These are phyloP conservation scores for Lethocerus indicus DNA, from an alignment of 1,140 invertebrate species.

Conservation along the genomic window DNA sequence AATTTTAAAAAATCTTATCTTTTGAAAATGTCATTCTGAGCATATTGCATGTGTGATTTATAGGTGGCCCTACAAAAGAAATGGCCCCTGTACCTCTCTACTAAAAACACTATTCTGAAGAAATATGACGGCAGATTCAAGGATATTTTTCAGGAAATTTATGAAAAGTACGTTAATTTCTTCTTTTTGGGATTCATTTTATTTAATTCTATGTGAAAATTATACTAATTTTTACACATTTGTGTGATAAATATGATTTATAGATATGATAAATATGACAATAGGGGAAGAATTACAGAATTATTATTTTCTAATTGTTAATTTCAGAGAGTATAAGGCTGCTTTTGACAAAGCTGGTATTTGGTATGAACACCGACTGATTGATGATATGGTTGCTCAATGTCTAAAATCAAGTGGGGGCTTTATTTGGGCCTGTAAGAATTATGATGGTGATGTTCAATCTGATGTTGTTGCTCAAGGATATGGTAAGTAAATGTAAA, in stretches of 20 bases:
- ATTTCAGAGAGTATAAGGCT: constrained; percentile 50
- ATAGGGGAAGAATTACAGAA: too few species aligned
- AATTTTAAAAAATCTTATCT: too few species aligned
- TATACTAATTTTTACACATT: too few species aligned
- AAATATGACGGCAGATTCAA: constrained; percentile 83
- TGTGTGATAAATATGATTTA: too few species aligned
- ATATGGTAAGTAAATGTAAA: constrained; percentile 28
- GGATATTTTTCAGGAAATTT: constrained; percentile 84
- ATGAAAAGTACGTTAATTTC: constrained; percentile 42
- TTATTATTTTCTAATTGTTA: constrained; percentile 1
- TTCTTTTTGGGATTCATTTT: too few species aligned
- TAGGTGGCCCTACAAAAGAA: constrained; percentile 60
- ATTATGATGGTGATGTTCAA: constrained; percentile 84
- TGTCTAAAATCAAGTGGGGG: constrained; percentile 68
- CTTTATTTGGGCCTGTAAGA: constrained; percentile 88
- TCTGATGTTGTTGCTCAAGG: constrained; percentile 79
- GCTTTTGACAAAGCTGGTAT: constrained; percentile 60
- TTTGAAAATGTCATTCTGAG: too few species aligned
- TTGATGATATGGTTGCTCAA: constrained; percentile 88
- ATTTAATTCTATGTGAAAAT: too few species aligned
- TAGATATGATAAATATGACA: too few species aligned
- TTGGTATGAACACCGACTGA: constrained; percentile 84
- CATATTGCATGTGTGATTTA: constrained; percentile 6
- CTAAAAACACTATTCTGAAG: constrained; percentile 86
- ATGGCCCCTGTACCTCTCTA: constrained; percentile 72